phyloP scores from a whole-genome alignment of 2,888 invertebrate species.

The Bursaphelenchus okinawaensis region DNA sequence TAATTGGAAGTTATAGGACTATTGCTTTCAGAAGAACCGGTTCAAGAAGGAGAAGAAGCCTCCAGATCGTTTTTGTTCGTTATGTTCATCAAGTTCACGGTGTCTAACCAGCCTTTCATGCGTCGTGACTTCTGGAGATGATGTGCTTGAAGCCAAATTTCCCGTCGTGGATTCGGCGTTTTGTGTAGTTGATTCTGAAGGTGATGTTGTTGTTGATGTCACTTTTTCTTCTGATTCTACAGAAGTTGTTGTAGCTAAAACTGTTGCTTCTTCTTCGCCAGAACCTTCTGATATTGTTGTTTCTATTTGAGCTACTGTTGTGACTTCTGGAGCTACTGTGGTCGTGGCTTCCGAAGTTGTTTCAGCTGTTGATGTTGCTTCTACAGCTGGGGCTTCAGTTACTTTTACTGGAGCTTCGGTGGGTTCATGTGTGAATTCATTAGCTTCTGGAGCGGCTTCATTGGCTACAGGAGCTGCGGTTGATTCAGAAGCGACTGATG shows the following conservation, averaged over 20 bases:
- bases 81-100: neutral
- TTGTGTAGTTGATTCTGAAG: neutral
- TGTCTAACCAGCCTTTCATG: neutral
- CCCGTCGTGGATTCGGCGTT: neutral
- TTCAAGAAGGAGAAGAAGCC: neutral
- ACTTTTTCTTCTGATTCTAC: neutral
- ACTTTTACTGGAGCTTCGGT: neutral
- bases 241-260: neutral
- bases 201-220: neutral
- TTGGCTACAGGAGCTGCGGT: neutral
- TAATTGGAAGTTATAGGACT: too few species aligned
- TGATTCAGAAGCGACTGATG: too few species aligned
- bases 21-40: neutral
- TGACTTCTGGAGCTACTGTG: too few species aligned
- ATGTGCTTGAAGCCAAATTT: neutral
- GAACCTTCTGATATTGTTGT: neutral
- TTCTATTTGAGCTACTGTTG: neutral
- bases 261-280: neutral
- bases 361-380: too few species aligned
- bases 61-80: neutral
- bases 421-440: neutral
- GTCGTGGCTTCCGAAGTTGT: neutral
- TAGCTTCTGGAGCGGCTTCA: neutral
- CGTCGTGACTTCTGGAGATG: too few species aligned
- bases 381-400: too few species aligned